Evolutionary conservation across 2,888 invertebrate genomes (phyloP).

Genomic region (Nezara viridula): DNA sequence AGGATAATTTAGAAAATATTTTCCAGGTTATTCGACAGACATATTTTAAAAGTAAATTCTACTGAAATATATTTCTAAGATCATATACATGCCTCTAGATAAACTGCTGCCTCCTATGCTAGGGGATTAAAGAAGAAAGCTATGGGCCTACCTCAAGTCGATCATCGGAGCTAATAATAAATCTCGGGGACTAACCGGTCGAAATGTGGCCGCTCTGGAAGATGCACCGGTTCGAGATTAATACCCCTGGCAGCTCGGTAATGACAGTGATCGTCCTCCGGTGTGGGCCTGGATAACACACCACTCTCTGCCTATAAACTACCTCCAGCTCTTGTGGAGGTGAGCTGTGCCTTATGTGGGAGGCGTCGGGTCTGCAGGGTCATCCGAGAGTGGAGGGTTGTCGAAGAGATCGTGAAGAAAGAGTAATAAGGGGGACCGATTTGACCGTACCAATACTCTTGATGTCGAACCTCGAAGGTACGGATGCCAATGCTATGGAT

Average conservation of each 20-base stretch:
- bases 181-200: slow-evolving; percentile 26
- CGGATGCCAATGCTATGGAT: too few species aligned
- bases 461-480: too few species aligned
- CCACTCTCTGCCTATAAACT: background rate
- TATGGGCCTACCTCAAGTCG: background rate
- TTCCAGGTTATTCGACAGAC: too few species aligned
- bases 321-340: background rate
- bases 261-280: background rate
- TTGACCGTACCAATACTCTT: too few species aligned
- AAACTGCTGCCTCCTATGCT: background rate
- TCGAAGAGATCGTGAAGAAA: too few species aligned
- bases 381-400: background rate
- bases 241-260: background rate
- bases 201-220: background rate
- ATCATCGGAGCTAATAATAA: slow-evolving; percentile 27
- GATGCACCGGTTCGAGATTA: slow-evolving; percentile 28
- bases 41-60: too few species aligned
- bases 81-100: background rate
- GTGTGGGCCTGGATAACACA: background rate
- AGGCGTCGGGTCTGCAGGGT: background rate
- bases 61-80: too few species aligned
- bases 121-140: background rate
- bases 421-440: too few species aligned
- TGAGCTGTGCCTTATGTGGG: slow-evolving; percentile 2
- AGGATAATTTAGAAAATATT: too few species aligned